phyloP scores from a whole-genome alignment of 2,113 vertebrate species.

The Pycnonotus jocosus region DNA sequence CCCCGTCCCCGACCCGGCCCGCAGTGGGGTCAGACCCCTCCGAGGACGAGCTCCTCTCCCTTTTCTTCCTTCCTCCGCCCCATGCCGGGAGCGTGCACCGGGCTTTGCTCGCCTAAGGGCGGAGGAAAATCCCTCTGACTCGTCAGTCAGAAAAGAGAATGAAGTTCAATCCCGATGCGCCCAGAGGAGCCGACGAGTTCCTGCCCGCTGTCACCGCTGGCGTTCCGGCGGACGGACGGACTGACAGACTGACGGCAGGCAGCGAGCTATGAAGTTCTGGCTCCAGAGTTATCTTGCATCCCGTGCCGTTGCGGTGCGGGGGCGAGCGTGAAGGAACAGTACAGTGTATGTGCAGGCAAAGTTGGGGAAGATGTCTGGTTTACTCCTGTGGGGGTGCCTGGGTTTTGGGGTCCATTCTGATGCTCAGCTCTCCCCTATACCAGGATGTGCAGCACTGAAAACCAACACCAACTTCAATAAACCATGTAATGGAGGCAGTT shows the following conservation, averaged over 20 bases:
- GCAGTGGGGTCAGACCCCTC: background rate
- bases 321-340: background rate
- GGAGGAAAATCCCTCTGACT: background rate
- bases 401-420: background rate
- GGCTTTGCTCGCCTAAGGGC: background rate
- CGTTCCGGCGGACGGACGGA: background rate
- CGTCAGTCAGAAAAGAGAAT: background rate
- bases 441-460: slow-evolving; percentile 24
- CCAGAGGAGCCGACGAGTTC: background rate
- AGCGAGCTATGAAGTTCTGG: background rate
- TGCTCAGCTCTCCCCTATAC: background rate
- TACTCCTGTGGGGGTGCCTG: background rate
- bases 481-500: background rate
- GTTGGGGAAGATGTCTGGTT: background rate
- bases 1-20: background rate
- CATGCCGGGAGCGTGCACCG: background rate
- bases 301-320: background rate
- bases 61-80: background rate
- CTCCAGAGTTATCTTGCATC: background rate
- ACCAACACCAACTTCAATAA: background rate
- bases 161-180: background rate
- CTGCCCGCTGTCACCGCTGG: background rate
- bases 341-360: background rate
- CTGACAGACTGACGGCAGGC: background rate
- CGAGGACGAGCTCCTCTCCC: background rate